Conservation (phyloP, 2,797 vertebrate genomes). For the Sebastes miniatus region DNA sequence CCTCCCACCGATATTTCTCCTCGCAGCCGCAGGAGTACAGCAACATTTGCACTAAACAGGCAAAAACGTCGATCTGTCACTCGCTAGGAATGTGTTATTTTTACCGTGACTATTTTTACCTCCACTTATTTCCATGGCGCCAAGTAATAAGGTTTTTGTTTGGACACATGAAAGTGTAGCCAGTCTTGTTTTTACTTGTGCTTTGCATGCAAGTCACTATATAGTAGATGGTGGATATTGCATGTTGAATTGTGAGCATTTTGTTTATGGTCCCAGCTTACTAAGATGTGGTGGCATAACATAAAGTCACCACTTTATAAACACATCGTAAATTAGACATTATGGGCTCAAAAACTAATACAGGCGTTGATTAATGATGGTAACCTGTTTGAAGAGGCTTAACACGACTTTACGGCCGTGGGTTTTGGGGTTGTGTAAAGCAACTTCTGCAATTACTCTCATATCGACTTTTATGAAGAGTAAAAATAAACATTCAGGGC, state of each 20-base stretch:
- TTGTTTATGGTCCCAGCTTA: conserved; percentile 39
- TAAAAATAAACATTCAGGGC: conserved; percentile 33
- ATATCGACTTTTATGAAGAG: conserved; percentile 29
- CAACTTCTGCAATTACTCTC: conserved; percentile 28
- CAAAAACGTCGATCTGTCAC: conserved; percentile 73
- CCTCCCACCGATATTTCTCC: conserved; percentile 72
- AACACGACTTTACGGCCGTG: conserved; percentile 33
- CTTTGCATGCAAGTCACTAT: conserved; percentile 24
- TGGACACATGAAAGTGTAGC: conserved; percentile 55
- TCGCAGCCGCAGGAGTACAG: conserved; percentile 61
- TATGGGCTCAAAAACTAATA: conserved; percentile 8
- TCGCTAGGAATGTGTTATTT: conserved; percentile 72
- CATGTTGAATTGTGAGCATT: conserved; percentile 40
- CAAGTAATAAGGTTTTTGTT: conserved; percentile 67
- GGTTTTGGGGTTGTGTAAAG: conserved; percentile 58
- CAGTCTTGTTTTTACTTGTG: conserved; percentile 34
- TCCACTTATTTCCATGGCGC: conserved; percentile 64
- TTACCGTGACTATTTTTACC: conserved; percentile 76
- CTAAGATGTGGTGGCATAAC: conserved; percentile 65
- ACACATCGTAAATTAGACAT: conserved; percentile 39
- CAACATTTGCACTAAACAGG: conserved; percentile 67
- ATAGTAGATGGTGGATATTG: conserved; percentile 5
- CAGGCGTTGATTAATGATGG: conserved; percentile 34
- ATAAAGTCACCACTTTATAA: conserved; percentile 34
- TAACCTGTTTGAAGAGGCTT: conserved; percentile 45